phyloP scores from a whole-genome alignment of 1,140 invertebrate genomes.

The Aphelenchoides fujianensis region DNA sequence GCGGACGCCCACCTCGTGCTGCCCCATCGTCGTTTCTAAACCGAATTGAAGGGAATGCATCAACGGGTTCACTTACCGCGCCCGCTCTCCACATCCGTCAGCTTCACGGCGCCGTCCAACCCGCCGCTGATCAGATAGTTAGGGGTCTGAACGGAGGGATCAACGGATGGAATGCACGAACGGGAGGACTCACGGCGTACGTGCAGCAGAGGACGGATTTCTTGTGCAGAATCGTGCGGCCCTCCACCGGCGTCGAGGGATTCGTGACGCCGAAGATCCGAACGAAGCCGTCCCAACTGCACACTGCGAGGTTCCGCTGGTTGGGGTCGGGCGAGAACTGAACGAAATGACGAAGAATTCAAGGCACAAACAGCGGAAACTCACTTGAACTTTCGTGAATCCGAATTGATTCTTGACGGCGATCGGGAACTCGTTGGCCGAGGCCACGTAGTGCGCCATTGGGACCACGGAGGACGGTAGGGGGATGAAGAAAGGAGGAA shows the following conservation, averaged over 20 bases:
- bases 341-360: too few species aligned
- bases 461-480: too few species aligned
- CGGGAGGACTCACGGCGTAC: constrained; percentile 48
- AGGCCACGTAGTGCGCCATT: constrained; percentile 40
- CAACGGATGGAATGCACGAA: constrained; percentile 15
- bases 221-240: constrained; percentile 42
- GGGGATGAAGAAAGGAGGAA: too few species aligned
- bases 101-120: constrained; percentile 82
- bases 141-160: constrained; percentile 41
- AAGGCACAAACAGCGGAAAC: not conserved
- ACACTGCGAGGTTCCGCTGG: constrained; percentile 43
- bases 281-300: constrained; percentile 55
- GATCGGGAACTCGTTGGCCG: constrained; percentile 49
- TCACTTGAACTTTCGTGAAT: constrained; percentile 48
- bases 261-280: constrained; percentile 52
- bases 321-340: constrained; percentile 56
- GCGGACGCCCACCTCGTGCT: constrained; percentile 83
- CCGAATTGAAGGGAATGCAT: constrained; percentile 40
- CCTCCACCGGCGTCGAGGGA: constrained; percentile 42
- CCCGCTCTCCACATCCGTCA: constrained; percentile 74
- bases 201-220: constrained; percentile 55
- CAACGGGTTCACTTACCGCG: constrained; percentile 27
- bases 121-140: constrained; percentile 69
- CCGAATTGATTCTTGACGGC: constrained; percentile 34
- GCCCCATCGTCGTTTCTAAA: constrained; percentile 77